Base-by-base conservation (phyloP, 2,113 vertebrate genomes). In the Nycticorax nycticorax region DNA sequence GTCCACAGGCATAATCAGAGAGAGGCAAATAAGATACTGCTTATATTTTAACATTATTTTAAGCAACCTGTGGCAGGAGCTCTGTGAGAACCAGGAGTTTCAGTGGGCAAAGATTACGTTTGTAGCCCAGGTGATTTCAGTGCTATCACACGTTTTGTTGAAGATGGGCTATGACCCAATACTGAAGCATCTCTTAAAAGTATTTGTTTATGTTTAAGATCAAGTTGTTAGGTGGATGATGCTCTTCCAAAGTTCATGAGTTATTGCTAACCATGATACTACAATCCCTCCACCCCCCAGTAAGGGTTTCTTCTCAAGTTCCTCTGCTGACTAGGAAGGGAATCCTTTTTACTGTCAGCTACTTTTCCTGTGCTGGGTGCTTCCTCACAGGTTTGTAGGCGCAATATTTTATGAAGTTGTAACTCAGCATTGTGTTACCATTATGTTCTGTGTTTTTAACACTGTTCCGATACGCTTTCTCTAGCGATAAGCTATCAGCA, bases 131-230 rank as follows among this genome's bases (percentile, higher is more conserved):
- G 41, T 80, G 50, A 27, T 67, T 52, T 52, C 79, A 67, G n/a
- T 9, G 32, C 6, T 21, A 8, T 4, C 5, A 1, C 10, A 6
- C 0, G 0, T 17, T 63, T n/a, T 85, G 81, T 89, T 26, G n/a
- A 47, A 66, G 76, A 9, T 5, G 35, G 47, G 7, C 39, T 23
- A 13, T 41, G 20, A n/a, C n/a, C 53, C 28, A 23, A 1, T 30
- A 2, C 39, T 39, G 6, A 37, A 63, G 11, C n/a, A 28, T 12
- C 33, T 72, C 62, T 64, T 33, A 28, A 33, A n/a, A 80, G 21
- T 48, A 3, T 10, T 33, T 22, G 13, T 57, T 77, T 55, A 3
- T 52, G 4, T 55, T 84, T n/a, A 47, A 62, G 35, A n/a, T 33
- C 15, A 27, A 9, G 5, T 39, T 87, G 26, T 62, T 73, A 30